Conservation (phyloP, 2,888 invertebrate genomes). For the Erebia palarica region DNA sequence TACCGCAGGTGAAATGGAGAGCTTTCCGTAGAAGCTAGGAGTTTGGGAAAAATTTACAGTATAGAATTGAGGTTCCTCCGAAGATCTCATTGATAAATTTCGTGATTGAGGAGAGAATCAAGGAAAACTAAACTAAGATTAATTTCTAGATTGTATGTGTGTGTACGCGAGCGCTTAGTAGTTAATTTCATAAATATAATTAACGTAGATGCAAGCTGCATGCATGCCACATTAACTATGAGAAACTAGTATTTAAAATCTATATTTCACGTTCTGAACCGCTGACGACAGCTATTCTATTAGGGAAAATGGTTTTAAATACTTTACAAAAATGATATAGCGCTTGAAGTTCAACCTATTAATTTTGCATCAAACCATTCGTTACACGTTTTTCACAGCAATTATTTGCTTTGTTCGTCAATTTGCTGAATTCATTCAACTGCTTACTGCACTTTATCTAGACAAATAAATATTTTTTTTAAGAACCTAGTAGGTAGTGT, state of each 20-base stretch:
- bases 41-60: not conserved
- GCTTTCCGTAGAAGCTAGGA: not conserved
- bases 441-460: slow-evolving; percentile 13
- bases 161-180: no score
- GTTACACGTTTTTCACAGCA: slow-evolving; percentile 26
- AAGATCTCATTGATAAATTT: no score
- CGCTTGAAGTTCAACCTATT: slow-evolving; percentile 18
- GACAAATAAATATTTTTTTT: slow-evolving; percentile 1
- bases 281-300: not conserved
- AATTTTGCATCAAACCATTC: slow-evolving; percentile 25
- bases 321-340: slow-evolving; percentile 18
- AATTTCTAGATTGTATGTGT: no score
- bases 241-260: not conserved
- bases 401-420: slow-evolving; percentile 27
- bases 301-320: slow-evolving; percentile 8
- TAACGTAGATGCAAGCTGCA: no score
- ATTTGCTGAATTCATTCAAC: slow-evolving; percentile 13
- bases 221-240: not conserved
- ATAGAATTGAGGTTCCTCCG: no score
- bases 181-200: no score
- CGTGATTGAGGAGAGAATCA: no score
- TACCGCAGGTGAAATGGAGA: slow-evolving; percentile 4
- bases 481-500: no score
- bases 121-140: no score
- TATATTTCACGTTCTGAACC: slow-evolving; percentile 9